phyloP scores from a whole-genome alignment of 1,140 invertebrate species.

The Melitaea cinxia region DNA sequence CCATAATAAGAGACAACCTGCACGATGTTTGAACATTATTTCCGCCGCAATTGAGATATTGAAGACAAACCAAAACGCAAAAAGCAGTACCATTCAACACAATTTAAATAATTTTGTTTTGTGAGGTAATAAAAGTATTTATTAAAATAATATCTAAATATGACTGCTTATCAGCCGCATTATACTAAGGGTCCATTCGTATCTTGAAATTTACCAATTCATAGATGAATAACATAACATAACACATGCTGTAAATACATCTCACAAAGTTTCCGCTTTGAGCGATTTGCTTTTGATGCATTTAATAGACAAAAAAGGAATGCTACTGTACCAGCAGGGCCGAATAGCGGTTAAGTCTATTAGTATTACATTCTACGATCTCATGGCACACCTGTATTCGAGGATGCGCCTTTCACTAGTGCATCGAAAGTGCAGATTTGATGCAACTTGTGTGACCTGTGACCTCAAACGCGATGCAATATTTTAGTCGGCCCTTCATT shows the following conservation, averaged over 20 bases:
- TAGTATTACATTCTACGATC: conserved; percentile 38
- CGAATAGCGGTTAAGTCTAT: conserved; percentile 47
- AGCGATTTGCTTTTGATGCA: conserved; percentile 41
- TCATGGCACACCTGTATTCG: conserved; percentile 55
- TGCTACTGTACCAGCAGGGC: conserved; percentile 44
- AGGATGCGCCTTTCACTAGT: conserved; percentile 73
- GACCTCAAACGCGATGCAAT: conserved; percentile 42
- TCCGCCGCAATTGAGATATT: conserved; percentile 51
- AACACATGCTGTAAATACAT: conserved; percentile 32
- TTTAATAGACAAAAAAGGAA: conserved; percentile 36
- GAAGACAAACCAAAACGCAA: conserved; percentile 38
- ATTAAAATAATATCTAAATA: neutral
- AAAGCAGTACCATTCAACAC: conserved; percentile 7
- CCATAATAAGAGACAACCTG: conserved; percentile 54
- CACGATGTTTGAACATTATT: conserved; percentile 55
- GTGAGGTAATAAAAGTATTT: neutral
- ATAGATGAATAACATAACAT: conserved; percentile 40
- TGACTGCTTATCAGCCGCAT: too few species aligned
- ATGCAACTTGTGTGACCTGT: conserved; percentile 61
- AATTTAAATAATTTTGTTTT: conserved; percentile 9
- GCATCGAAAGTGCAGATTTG: conserved; percentile 69
- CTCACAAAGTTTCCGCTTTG: conserved; percentile 39
- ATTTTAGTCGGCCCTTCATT: conserved; percentile 29
- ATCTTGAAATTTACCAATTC: conserved; percentile 36
- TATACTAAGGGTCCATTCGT: too few species aligned